Conservation (phyloP, 2,888 invertebrate species). For the Diplolepis rosae region DNA sequence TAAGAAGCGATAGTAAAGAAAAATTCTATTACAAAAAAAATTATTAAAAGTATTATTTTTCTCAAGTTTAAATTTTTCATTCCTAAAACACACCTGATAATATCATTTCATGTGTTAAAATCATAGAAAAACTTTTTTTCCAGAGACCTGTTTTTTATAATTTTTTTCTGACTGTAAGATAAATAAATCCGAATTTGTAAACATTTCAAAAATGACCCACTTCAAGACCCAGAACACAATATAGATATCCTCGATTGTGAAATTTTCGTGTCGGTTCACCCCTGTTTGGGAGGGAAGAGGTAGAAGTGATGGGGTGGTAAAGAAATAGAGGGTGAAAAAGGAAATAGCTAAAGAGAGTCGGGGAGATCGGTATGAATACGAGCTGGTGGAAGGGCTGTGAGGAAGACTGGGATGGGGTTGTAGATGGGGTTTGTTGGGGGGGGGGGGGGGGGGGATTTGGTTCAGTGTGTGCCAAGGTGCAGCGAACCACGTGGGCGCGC, state of each 20-base stretch:
- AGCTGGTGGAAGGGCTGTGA: too few species aligned
- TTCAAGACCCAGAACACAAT: neutral
- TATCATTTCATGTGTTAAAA: too few species aligned
- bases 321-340: slow-evolving; percentile 30
- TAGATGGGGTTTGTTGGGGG: too few species aligned
- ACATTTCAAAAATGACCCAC: neutral
- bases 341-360: slow-evolving; percentile 31
- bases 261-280: slow-evolving; percentile 12
- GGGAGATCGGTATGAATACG: slow-evolving; percentile 36
- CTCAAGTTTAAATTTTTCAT: too few species aligned
- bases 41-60: too few species aligned
- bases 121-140: too few species aligned
- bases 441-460: slow-evolving; percentile 58
- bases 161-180: neutral
- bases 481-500: slow-evolving; percentile 68
- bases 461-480: slow-evolving; percentile 64
- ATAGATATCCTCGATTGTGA: slow-evolving; percentile 1
- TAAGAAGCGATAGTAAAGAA: too few species aligned
- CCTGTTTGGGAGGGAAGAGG: slow-evolving; percentile 14
- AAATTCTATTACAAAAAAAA: too few species aligned
- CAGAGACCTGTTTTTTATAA: too few species aligned
- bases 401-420: too few species aligned
- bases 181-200: neutral
- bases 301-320: slow-evolving; percentile 31
- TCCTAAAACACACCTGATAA: too few species aligned